phyloP scores from a whole-genome alignment of 2,797 vertebrate species.

The Labroides dimidiatus region DNA sequence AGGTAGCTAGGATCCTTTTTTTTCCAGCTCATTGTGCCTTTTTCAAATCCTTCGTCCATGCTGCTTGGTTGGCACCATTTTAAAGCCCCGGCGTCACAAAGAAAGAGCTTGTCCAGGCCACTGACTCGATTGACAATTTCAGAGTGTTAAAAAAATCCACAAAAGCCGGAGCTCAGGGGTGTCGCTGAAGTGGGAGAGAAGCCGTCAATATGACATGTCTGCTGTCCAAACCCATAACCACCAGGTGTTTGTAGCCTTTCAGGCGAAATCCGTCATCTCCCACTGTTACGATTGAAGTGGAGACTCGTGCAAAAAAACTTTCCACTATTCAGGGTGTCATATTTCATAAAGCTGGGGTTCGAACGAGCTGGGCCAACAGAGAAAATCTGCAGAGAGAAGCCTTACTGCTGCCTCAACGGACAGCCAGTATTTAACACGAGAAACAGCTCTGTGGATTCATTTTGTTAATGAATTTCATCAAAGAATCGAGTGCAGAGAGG shows the following conservation, averaged over 20 bases:
- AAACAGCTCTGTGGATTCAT: slow-evolving; percentile 1
- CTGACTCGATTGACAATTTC: slow-evolving; percentile 85
- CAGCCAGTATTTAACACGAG: slow-evolving; percentile 34
- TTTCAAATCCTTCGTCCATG: slow-evolving; percentile 75
- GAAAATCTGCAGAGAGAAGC: slow-evolving; percentile 38
- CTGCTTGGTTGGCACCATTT: slow-evolving; percentile 85
- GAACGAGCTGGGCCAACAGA: slow-evolving; percentile 51
- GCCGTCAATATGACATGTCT: slow-evolving; percentile 75
- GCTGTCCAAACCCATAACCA: slow-evolving; percentile 71
- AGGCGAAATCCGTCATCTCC: slow-evolving; percentile 63
- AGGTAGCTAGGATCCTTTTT: slow-evolving; percentile 74
- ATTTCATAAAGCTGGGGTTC: slow-evolving; percentile 59
- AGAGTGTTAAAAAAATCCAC: slow-evolving; percentile 77
- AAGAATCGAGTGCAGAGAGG: too few species aligned
- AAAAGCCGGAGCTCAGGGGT: slow-evolving; percentile 72
- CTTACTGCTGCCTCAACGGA: slow-evolving; percentile 11
- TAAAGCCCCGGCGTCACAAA: slow-evolving; percentile 79
- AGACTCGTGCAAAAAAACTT: slow-evolving; percentile 27
- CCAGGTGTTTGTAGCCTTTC: slow-evolving; percentile 73
- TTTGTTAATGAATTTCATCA: neutral
- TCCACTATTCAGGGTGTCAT: slow-evolving; percentile 61
- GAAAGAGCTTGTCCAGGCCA: slow-evolving; percentile 83
- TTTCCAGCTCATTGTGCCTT: slow-evolving; percentile 77
- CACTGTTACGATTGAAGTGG: slow-evolving; percentile 60
- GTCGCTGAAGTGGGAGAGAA: slow-evolving; percentile 51